Evolutionary conservation across 2,113 vertebrate genomes (phyloP), one percentile per base, ranked within the genome.

Genomic region (Phaethon lepturus): DNA sequence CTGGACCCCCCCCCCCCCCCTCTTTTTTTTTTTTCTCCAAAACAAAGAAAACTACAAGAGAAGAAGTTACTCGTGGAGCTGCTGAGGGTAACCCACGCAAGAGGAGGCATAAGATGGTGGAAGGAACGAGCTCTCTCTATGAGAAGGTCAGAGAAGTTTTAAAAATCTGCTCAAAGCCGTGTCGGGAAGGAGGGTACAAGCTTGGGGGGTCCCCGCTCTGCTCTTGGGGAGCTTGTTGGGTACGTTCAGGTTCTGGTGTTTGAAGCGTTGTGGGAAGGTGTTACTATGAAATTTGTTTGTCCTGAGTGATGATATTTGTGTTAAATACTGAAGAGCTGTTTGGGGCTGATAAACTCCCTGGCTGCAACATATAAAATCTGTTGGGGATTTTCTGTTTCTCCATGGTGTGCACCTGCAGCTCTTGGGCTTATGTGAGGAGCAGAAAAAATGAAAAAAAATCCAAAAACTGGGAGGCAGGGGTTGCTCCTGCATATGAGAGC

Each of bases 61-160:
- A 38, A 8, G 38, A 7, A n/a, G 11, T 6, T 5, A 1, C 2
- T 13, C 0, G 0, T 2, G 28, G 55, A 47, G 42, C 20, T 20
- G 4, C 3, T 0, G 29, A 10, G n/a, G 12, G 22, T 1, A 6
- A 15, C 7, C 11, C 8, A 2, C 0, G 5, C 4, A 1, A 24
- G 35, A 58, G 17, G 24, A 42, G 13, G 3, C 2, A 0, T 0
- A 0, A 22, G n/a, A 17, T 0, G 6, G 50, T 0, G 3, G 25
- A 14, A 7, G 56, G 29, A 35, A 4, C 0, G 4, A 60, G 23
- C 0, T 4, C 2, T 5, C 7, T 0, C 69, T 8, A 7, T 28
- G 7, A 6, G 45, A 47, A 68, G 0, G 23, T 74, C 16, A 52
- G 42, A 44, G 1, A 3, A 10, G 19, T 1, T 52, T 24, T 1